These are phyloP conservation scores for Lophius piscatorius DNA, from an alignment of 2,113 vertebrate genomes.

Conservation along the genomic window DNA sequence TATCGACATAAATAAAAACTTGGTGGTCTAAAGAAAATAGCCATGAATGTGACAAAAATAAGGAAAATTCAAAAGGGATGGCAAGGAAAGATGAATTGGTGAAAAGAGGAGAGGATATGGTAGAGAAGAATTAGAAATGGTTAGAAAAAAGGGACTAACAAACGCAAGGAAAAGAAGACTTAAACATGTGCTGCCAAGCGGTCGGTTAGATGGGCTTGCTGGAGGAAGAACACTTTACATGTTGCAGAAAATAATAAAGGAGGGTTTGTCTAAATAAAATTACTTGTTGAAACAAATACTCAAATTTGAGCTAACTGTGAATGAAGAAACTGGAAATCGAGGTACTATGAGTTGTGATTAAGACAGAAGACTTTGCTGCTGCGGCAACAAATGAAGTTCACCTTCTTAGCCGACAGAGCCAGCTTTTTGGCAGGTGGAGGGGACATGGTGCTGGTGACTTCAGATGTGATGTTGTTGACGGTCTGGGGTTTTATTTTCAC, in stretches of 20 bases:
- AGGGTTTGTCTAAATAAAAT: conserved; percentile 20
- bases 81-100: conserved; percentile 63
- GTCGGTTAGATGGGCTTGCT: conserved; percentile 64
- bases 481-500: conserved; percentile 74
- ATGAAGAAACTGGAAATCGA: conserved; percentile 48
- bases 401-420: conserved; percentile 90
- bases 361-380: conserved; percentile 23
- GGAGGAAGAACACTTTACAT: conserved; percentile 33
- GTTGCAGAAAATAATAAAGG: conserved; percentile 21
- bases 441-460: conserved; percentile 80
- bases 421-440: conserved; percentile 89
- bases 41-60: conserved; percentile 85
- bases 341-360: conserved; percentile 29
- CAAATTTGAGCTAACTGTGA: conserved; percentile 37
- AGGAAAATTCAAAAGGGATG: conserved; percentile 62
- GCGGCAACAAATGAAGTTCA: conserved; percentile 66
- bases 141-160: conserved; percentile 81
- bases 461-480: conserved; percentile 60
- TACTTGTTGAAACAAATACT: conserved; percentile 36
- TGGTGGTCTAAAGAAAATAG: conserved; percentile 93
- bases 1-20: conserved; percentile 99
- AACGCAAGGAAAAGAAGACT: conserved; percentile 76
- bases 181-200: conserved; percentile 66
- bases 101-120: conserved; percentile 72
- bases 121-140: conserved; percentile 85